Conservation (phyloP, 1,140 invertebrate genomes). For the Tenebrio molitor region DNA sequence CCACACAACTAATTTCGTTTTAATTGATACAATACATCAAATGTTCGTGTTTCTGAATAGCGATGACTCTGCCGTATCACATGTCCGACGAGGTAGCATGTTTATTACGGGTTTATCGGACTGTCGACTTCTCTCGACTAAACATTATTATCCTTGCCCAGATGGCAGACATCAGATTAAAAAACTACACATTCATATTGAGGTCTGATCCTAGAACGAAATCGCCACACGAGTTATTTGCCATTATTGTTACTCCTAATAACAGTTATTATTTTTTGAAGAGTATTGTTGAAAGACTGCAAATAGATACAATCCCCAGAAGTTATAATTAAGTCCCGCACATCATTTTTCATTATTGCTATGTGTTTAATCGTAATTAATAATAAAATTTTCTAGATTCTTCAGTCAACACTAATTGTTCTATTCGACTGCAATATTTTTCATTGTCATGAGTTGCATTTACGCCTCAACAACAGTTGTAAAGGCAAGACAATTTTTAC, state of each 20-base stretch:
- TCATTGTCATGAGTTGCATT: too few relatives aligned
- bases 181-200: neutral
- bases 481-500: too few relatives aligned
- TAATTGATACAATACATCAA: conserved; percentile 46
- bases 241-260: neutral
- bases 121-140: conserved; percentile 1
- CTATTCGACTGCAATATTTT: too few relatives aligned
- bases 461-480: too few relatives aligned
- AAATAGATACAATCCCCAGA: too few relatives aligned
- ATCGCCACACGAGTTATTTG: neutral
- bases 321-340: too few relatives aligned
- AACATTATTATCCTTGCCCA: conserved; percentile 24
- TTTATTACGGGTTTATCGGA: conserved; percentile 23
- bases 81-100: conserved; percentile 26
- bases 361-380: too few relatives aligned
- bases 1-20: conserved; percentile 43
- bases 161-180: conserved; percentile 22
- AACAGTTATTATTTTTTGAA: too few relatives aligned
- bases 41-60: conserved; percentile 41
- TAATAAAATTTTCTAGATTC: too few relatives aligned
- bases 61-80: conserved; percentile 30
- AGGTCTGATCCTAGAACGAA: neutral
- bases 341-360: too few relatives aligned
- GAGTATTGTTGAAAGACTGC: too few relatives aligned
- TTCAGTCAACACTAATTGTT: too few relatives aligned